Base-by-base conservation (phyloP, 1,140 invertebrate species). In the Micrasema minimum region DNA sequence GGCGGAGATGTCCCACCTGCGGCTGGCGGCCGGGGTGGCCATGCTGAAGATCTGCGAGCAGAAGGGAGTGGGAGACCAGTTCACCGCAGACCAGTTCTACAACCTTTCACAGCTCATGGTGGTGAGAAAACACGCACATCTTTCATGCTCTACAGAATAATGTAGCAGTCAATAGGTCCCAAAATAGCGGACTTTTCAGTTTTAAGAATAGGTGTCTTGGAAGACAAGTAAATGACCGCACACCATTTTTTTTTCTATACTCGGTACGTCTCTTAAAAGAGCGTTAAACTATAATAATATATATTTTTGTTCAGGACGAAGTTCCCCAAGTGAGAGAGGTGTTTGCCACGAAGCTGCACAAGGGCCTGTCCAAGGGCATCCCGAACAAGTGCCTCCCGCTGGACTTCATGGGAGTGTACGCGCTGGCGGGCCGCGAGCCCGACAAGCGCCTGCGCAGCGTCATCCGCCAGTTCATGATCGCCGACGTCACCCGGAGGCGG, bases 21-120 rank as follows among this genome's bases (percentile, higher is more conserved):
- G 96, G 66, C 82, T 98, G 4, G 90, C 93, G 16, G 96, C 97
- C 26, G 96, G 96, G 22, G 94, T 92, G 80, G 95, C 95, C 12
- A 97, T 99, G 92, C 81, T 99, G 20, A 98, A 98, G 83, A 93
- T 98, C 41, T 96, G 95, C 82, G 96, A 98, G 79, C 95, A 97
- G 79, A 96, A 96, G 80, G 94, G 93, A 66, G 96, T 97, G 48
- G 94, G 95, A 14, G 96, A 98, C 83, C 93, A 97, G 78, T 96
- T 96, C 77, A 94, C 92, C 9, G 91, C 93, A 1, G 95, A 97
- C 77, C 96, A 98, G 83, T 99, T 97, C 84, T 96, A 96, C 79
- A 94, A 94, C 77, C 85, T 98, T 12, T 96, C 96, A 0, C 90
- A 93, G 77, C 87, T 98, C 9, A 95, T 98, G 88, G 90, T 91